A percentile compares a stretch with the other conserved stretches of the same genome.
phyloP scores from a whole-genome alignment of 2,888 invertebrate genomes.

The Hyposoter didymator region DNA sequence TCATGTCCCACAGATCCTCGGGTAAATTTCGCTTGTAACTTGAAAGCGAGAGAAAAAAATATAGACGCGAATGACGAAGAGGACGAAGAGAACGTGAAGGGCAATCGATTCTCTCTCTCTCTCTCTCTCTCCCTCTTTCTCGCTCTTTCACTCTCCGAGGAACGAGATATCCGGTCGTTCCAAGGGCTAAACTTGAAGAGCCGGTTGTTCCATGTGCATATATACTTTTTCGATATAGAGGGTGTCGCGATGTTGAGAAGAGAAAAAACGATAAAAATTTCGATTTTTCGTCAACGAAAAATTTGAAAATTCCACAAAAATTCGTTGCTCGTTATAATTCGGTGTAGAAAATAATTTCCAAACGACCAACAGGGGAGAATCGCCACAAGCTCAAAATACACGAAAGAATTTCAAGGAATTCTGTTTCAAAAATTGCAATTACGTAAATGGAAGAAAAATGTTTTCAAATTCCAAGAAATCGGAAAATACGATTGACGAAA shows the following conservation, averaged over 20 bases:
- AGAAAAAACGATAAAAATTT: neutral
- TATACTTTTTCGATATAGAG: constrained; percentile 13
- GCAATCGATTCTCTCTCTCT: constrained; percentile 60
- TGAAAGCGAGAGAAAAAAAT: constrained; percentile 5
- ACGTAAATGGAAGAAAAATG: neutral
- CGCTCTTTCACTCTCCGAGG: constrained; percentile 43
- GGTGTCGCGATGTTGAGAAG: neutral
- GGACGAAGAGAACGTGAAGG: constrained; percentile 44
- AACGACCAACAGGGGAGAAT: neutral
- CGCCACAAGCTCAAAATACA: neutral
- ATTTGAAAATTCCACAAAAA: neutral
- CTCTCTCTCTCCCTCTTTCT: neutral
- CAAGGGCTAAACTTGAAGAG: constrained; percentile 65
- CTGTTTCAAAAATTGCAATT: no score
- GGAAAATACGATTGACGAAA: neutral
- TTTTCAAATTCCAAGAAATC: neutral
- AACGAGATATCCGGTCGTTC: constrained; percentile 68
- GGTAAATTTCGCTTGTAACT: constrained; percentile 6
- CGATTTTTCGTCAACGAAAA: neutral
- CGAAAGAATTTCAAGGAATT: no score
- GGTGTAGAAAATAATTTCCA: neutral
- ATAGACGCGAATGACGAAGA: constrained; percentile 39
- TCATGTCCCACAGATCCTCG: constrained; percentile 5
- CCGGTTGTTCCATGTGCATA: constrained; percentile 61
- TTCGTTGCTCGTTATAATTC: neutral